Base-by-base conservation (phyloP, 2,113 vertebrate species). In the Sciurus niger region DNA sequence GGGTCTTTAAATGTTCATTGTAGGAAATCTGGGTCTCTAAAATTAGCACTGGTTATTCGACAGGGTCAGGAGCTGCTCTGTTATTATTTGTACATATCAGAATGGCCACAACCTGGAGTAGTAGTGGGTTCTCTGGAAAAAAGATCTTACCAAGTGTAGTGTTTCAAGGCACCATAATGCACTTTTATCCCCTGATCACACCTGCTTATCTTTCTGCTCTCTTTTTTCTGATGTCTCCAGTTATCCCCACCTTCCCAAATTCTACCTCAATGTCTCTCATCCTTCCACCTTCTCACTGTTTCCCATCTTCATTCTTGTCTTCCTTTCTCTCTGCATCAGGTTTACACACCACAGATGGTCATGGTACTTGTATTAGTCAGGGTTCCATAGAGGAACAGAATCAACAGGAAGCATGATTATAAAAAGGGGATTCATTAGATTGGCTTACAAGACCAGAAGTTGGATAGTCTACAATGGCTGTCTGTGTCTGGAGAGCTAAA, bases 21-120 rank as follows among this genome's bases (percentile, higher is more conserved):
- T 95, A 82, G 97, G 97, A 96, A 97, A 97, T 95, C 98, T 97
- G 76, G 89, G 90, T 96, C 95, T 97, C 96, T 96, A 80, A 95
- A 94, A 95, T 93, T 77, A 97, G 72, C 46, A 10, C 65, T 34
- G 53, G 40, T n/a, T 79, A 95, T 96, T 96, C 78, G 89, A 87
- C 84, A 96, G 82, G 77, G 67, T 65, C 63, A 67, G n/a, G 74
- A 93, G 74, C 51, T 2, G 16, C 55, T 93, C 60, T 46, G 32
- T 78, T 88, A 51, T 96, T 92, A 88, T 95, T 55, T 85, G 72
- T 78, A 32, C 17, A 0, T 60, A 17, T 60, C 55, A 34, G 78
- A 63, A 70, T 55, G 72, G 18, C 32, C 85, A 16, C 1, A 9
- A 79, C 5, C 22, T 73, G 20, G 25, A 89, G 18, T 22, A 34